Evolutionary conservation across 1,140 invertebrate genomes (phyloP).

Genomic region (Trichonephila clavata): DNA sequence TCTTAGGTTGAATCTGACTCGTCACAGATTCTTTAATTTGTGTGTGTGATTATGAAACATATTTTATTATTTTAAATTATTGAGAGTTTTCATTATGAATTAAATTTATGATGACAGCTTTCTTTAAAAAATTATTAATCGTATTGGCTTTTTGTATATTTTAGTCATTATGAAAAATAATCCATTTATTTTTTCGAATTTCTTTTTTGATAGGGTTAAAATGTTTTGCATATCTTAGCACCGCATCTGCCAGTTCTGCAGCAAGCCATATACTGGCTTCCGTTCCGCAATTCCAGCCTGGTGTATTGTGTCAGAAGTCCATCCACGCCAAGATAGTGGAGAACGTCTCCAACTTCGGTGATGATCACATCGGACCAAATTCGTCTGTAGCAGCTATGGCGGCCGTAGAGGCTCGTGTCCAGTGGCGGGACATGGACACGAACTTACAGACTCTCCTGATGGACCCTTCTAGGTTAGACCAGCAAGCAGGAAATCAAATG

Average conservation of each 20-base stretch:
- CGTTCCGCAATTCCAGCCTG: conserved; percentile 54
- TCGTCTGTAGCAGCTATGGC: conserved; percentile 75
- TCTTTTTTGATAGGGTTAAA: no score
- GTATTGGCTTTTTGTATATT: no score
- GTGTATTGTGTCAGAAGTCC: conserved; percentile 69
- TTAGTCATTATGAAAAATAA: no score
- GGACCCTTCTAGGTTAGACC: conserved; percentile 54
- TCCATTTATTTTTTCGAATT: no score
- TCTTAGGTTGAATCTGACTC: no score
- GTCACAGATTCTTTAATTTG: no score
- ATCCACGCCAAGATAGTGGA: conserved; percentile 52
- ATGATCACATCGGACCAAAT: conserved; percentile 29
- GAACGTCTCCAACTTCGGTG: neutral
- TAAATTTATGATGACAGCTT: no score
- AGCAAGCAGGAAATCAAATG: conserved; percentile 55
- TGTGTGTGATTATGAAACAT: no score
- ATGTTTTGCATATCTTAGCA: conserved; percentile 84
- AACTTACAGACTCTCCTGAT: conserved; percentile 64
- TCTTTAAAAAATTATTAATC: no score
- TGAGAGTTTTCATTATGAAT: no score
- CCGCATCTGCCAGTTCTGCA: conserved; percentile 99
- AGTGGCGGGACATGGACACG: conserved; percentile 57
- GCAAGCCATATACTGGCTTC: conserved; percentile 95
- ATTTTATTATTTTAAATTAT: no score
- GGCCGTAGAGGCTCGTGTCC: conserved; percentile 65